Evolutionary conservation across 2,888 invertebrate genomes (phyloP), one percentile per base, ranked within the genome.

Genomic region (Polyploca ridens): DNA sequence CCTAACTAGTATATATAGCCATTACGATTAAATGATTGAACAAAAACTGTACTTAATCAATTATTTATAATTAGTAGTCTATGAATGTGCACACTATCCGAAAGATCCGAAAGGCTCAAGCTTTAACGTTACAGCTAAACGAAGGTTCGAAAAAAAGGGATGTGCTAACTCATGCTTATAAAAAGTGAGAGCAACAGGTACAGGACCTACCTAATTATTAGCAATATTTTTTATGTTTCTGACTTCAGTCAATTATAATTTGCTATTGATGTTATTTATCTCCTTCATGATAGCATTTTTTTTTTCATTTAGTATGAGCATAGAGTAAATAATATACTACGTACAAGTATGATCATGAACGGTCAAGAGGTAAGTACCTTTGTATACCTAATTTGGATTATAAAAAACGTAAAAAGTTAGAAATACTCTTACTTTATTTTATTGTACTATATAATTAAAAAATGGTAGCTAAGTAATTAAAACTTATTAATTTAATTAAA

Each of bases 61-160:
- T 80, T 75, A 77, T 64, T 62, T 66, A 74, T 83, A 85, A 86
- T 86, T 81, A 84, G 77, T 76, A 73, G 76, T 76, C 78, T 82
- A 79, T 74, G 58, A 68, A 76, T 73, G 79, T 74, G 82, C 79
- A 79, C 71, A 78, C 80, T 77, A 60, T 16, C 7, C 38, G 16
- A 60, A 35, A 16, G 35, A n/a, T 41, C 49, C 46, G n/a, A n/a
- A 58, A 58, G 8, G 57, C 80, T 72, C 67, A 77, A 83, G 77
- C 69, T 68, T 38, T 72, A 74, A 57, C 38, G 35, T 33, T 60
- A 68, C 33, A 58, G 38, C 14, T 58, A 44, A 54, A 19, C 8
- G 63, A 64, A 65, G 65, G 65, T 63, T 5, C 13, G 41, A 62
- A 74, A 75, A 78, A 72, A 75, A 81, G 78, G 76, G 78, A 73